A percentile compares a stretch with the other conserved stretches of the same genome.
phyloP scores from a whole-genome alignment of 2,797 vertebrate species.

The Thamnophis elegans region DNA sequence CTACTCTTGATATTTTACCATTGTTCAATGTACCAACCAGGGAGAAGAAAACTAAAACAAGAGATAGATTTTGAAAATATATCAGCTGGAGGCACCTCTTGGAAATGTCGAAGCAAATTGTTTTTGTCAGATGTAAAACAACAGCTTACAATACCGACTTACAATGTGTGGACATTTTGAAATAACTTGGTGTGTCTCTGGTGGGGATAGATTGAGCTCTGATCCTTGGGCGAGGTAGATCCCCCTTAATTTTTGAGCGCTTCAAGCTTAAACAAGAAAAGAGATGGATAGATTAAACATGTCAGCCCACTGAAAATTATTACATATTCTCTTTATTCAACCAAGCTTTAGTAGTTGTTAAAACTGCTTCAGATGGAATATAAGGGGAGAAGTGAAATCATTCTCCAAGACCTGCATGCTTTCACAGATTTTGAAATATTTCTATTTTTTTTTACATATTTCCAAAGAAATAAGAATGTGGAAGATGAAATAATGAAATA shows the following conservation, averaged over 20 bases:
- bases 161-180: conserved; percentile 29
- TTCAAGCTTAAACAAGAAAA: conserved; percentile 21
- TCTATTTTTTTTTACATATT: conserved; percentile 9
- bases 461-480: conserved; percentile 15
- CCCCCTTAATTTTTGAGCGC: conserved; percentile 17
- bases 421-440: background rate
- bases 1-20: background rate
- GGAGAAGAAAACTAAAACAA: conserved; percentile 27
- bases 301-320: conserved; percentile 16
- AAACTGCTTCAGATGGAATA: background rate
- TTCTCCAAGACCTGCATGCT: background rate
- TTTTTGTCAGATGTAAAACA: conserved; percentile 50
- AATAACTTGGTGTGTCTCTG: conserved; percentile 11
- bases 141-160: conserved; percentile 34
- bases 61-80: conserved; percentile 43
- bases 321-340: conserved; percentile 27
- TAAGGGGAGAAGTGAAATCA: conserved; percentile 1
- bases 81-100: conserved; percentile 43
- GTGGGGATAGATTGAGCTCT: conserved; percentile 27
- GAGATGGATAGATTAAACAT: conserved; percentile 7
- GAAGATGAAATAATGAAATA: background rate
- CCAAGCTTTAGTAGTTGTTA: conserved; percentile 22
- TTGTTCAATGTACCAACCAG: conserved; percentile 9
- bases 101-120: conserved; percentile 42
- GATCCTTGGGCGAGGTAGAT: conserved; percentile 29